Percentiles rank a stretch among this genome's conserved stretches.
These are phyloP conservation scores for Sminthopsis crassicaudata DNA, from an alignment of 2,113 vertebrate genomes.

Conservation along the genomic window DNA sequence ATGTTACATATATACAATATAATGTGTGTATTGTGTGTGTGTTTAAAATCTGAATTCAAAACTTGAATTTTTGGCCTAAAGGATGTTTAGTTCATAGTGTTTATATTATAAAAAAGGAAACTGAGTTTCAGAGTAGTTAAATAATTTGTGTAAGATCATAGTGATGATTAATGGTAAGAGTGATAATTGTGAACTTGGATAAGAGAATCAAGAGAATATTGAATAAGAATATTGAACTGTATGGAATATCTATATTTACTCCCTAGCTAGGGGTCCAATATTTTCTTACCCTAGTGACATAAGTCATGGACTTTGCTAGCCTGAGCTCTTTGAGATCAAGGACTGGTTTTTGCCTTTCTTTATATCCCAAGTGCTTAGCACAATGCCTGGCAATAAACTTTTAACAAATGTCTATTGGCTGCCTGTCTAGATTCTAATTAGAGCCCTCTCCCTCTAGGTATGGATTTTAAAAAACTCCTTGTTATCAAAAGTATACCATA, in stretches of 20 bases:
- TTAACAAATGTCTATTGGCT: not conserved
- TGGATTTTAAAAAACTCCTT: not conserved
- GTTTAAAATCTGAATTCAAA: not conserved
- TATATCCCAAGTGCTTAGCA: not conserved
- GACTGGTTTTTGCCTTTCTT: not conserved
- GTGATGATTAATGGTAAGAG: not conserved
- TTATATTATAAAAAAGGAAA: not conserved
- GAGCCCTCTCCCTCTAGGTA: not conserved
- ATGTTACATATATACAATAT: too few relatives aligned
- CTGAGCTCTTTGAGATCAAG: not conserved
- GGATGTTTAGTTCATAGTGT: not conserved
- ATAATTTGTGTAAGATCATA: not conserved
- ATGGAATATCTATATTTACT: not conserved
- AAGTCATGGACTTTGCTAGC: not conserved
- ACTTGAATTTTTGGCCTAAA: not conserved
- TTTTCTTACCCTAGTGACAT: not conserved
- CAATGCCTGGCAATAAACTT: not conserved
- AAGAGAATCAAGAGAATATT: not conserved
- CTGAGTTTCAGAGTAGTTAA: not conserved
- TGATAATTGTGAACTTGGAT: not conserved
- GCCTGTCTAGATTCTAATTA: not conserved
- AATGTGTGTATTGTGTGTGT: not conserved
- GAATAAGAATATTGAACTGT: not conserved
- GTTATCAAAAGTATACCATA: not conserved
- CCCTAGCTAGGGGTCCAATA: not conserved